A percentile compares a stretch with the other conserved stretches of the same genome.
phyloP scores from a whole-genome alignment of 2,113 vertebrate species.

The Pleuronectes platessa region DNA sequence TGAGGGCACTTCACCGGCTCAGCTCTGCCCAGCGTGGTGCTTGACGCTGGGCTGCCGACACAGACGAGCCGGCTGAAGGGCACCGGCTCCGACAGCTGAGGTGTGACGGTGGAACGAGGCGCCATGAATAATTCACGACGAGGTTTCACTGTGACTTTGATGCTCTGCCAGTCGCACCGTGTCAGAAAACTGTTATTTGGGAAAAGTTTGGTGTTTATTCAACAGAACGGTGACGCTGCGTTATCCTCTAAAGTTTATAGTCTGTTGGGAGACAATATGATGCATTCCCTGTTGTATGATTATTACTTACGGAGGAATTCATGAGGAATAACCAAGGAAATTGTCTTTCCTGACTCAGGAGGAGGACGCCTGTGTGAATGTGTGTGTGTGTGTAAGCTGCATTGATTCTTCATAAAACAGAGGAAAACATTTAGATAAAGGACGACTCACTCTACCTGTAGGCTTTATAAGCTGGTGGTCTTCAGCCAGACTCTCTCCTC shows the following conservation, averaged over 20 bases:
- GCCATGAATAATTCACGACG: slow-evolving; percentile 47
- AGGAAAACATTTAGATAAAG: no score
- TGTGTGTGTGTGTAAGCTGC: no score
- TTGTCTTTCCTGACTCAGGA: background rate
- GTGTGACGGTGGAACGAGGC: background rate
- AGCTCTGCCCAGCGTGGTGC: background rate
- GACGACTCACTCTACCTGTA: no score
- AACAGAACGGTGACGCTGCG: background rate
- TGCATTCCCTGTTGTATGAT: background rate
- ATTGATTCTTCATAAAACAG: no score
- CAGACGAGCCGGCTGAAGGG: slow-evolving; percentile 33
- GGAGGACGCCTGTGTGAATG: background rate
- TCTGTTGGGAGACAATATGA: background rate
- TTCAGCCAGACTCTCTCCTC: no score
- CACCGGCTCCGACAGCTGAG: slow-evolving; percentile 39
- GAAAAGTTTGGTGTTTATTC: background rate
- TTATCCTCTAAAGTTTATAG: background rate
- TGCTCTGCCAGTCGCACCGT: slow-evolving; percentile 8
- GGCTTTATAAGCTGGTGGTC: no score
- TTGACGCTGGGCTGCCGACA: slow-evolving; percentile 3
- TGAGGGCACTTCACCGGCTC: background rate
- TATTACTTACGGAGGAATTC: background rate
- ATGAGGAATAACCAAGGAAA: background rate
- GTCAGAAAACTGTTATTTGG: slow-evolving; percentile 5
- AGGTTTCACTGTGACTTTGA: slow-evolving; percentile 25